Evolutionary conservation across 2,888 invertebrate genomes (phyloP), one percentile per base, ranked within the genome.

Genomic region (Epirrhoe alternata): DNA sequence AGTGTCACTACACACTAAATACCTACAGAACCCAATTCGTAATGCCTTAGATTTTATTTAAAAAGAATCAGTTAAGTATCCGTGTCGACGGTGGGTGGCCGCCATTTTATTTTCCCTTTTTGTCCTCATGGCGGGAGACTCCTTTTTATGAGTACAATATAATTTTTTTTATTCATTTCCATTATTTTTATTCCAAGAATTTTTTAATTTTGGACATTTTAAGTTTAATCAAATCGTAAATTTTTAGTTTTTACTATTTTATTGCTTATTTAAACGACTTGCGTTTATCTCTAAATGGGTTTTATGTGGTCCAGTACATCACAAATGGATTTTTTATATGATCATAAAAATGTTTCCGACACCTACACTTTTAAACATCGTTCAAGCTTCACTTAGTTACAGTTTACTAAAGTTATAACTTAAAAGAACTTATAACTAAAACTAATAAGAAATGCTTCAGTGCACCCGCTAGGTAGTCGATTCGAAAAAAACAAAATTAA

Each of bases 31-130:
- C 82, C 84, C 89, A 83, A 93, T 93, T 93, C 91, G 93, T 92
- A 88, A 93, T 91, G 93, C 88, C 88, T 91, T 91, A 91, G 90
- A 91, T 92, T 94, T 93, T 94, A 93, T 94, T 93, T 93, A 93
- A 92, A 90, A 89, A 89, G 92, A 92, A 93, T 94, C 93, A 90
- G 90, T 92, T 93, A 94, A 94, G 93, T 93, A 92, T 82, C 94
- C 94, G 93, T 93, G 90, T 87, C 94, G 81, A 83, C 88, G 84
- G 92, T 92, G 92, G 93, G 93, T 93, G 93, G 93, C 91, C 92
- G 88, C 85, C 88, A 87, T 89, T 87, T 92, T 92, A 85, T 90
- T 89, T 89, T 90, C 82, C 85, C 87, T 92, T 92, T 92, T 92
- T 88, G 68, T 69, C 71, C 55, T 72, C 82, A 88, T 87, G 88